These are phyloP conservation scores for Trogon surrucura DNA, from an alignment of 2,113 vertebrate genomes.

Conservation along the genomic window DNA sequence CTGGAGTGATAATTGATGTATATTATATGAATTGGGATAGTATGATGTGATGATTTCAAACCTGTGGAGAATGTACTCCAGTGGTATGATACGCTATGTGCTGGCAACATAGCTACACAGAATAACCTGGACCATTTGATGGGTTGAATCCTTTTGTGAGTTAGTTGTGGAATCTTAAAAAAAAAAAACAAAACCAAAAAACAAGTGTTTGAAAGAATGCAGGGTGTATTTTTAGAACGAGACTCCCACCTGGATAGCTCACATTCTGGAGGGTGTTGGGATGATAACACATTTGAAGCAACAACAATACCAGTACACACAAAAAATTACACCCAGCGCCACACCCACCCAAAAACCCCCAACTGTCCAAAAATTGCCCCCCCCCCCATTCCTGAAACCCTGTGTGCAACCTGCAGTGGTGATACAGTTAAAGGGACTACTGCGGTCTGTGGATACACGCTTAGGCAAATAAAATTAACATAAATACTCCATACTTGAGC, in stretches of 20 bases:
- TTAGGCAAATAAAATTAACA: not conserved
- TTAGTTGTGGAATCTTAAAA: not conserved
- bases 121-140: not conserved
- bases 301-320: fast-evolving
- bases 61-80: not conserved
- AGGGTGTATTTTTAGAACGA: fast-evolving
- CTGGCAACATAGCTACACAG: fast-evolving
- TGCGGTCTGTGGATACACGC: not conserved
- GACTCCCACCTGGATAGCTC: not conserved
- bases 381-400: fast-evolving
- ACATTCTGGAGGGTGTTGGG: not conserved
- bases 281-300: not conserved
- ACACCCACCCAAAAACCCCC: not conserved
- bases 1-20: not conserved
- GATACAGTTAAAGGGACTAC: not conserved
- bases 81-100: no score
- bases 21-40: no score
- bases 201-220: not conserved
- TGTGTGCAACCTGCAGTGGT: no score
- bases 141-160: not conserved
- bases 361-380: not conserved
- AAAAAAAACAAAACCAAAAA: no score
- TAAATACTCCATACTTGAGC: not conserved
- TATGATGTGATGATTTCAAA: not conserved
- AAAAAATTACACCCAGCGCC: not conserved